Evolutionary conservation across 2,113 vertebrate species (phyloP).

Genomic region (Cyanistes caeruleus): DNA sequence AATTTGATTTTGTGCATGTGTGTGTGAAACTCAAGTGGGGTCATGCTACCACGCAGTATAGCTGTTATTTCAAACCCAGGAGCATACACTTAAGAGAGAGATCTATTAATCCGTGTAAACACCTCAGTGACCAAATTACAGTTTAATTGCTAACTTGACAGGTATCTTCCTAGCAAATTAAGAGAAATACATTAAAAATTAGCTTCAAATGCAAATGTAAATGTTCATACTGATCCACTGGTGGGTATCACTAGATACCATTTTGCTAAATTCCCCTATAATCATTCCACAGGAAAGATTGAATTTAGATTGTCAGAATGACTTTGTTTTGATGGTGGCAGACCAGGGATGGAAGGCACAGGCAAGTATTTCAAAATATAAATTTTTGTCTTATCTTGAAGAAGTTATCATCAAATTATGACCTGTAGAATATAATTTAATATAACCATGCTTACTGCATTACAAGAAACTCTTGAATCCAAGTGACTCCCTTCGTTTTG

Average conservation of each 20-base stretch:
- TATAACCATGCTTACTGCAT: not conserved
- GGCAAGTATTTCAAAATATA: not conserved
- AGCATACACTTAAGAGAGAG: slow-evolving; percentile 49
- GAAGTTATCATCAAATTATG: not conserved
- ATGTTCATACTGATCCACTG: slow-evolving; percentile 35
- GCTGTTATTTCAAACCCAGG: slow-evolving; percentile 74
- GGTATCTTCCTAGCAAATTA: slow-evolving; percentile 54
- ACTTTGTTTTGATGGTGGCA: slow-evolving; percentile 5
- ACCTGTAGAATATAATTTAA: not conserved
- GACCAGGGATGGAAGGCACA: not conserved
- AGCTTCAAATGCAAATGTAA: slow-evolving; percentile 52
- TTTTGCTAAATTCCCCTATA: slow-evolving; percentile 19
- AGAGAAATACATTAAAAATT: slow-evolving; percentile 62
- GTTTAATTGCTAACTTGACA: slow-evolving; percentile 68
- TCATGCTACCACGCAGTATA: slow-evolving; percentile 69
- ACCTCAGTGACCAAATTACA: slow-evolving; percentile 70
- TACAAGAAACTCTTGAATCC: not conserved
- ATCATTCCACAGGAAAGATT: not conserved
- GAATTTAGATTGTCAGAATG: not conserved
- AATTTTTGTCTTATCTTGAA: not conserved
- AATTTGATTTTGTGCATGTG: slow-evolving; percentile 75
- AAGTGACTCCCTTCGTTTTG: not conserved
- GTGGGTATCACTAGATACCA: not conserved
- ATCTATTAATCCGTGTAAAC: slow-evolving; percentile 74
- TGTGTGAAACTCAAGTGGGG: slow-evolving; percentile 73